Percentiles rank a stretch among this genome's conserved stretches.
Evolutionary conservation across 2,888 invertebrate species (phyloP).

Genomic region (Pterostichus niger): DNA sequence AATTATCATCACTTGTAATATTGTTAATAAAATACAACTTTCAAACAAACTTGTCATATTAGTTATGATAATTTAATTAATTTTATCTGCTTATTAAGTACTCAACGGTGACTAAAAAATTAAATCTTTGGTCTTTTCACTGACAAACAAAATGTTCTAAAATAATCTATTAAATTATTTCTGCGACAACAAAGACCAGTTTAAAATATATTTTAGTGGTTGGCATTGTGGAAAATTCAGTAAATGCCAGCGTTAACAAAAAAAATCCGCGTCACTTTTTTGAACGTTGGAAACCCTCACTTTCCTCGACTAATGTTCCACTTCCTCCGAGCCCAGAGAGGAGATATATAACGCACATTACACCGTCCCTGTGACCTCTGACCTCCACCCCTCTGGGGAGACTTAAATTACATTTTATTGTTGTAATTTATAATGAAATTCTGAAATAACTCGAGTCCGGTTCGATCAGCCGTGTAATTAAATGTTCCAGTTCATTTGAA

Average conservation of each 20-base stretch:
- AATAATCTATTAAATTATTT: conserved; percentile 50
- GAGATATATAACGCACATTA: conserved; percentile 59
- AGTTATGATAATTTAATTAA: too few species aligned
- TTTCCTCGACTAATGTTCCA: conserved; percentile 50
- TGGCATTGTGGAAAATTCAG: conserved; percentile 33
- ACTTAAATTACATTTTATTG: conserved; percentile 62
- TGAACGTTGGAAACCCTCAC: conserved; percentile 16
- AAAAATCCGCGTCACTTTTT: conserved; percentile 43
- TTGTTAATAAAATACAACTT: too few species aligned
- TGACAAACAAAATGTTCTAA: not conserved
- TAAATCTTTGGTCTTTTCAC: not conserved
- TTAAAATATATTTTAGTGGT: conserved; percentile 56
- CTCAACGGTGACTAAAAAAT: too few species aligned
- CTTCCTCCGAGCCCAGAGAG: conserved; percentile 44
- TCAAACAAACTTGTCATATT: too few species aligned
- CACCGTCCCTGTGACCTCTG: conserved; percentile 11
- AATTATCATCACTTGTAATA: too few species aligned
- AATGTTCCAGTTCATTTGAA: conserved; percentile 49
- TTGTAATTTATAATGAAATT: conserved; percentile 61
- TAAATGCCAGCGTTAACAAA: conserved; percentile 31
- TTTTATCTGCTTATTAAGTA: too few species aligned
- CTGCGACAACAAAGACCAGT: conserved; percentile 31
- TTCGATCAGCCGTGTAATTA: conserved; percentile 37
- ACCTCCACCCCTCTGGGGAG: not conserved
- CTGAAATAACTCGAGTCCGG: conserved; percentile 40